phyloP scores from a whole-genome alignment of 2,888 invertebrate species.

The Lasioglossum villosulum region DNA sequence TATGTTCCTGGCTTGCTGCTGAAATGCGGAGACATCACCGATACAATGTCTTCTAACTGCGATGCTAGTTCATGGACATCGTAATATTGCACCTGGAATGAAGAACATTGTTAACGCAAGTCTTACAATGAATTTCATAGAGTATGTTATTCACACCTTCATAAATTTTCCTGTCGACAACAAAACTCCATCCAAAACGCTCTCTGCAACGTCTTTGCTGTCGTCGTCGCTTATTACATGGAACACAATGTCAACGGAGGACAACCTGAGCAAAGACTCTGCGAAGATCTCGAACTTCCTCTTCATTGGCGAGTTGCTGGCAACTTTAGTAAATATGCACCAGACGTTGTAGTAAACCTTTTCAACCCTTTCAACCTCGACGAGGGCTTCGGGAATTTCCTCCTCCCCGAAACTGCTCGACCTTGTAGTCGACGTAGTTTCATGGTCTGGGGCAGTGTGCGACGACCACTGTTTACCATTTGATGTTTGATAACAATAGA shows the following conservation, averaged over 20 bases:
- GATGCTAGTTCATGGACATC: slow-evolving; percentile 87
- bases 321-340: slow-evolving; percentile 87
- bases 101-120: neutral
- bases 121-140: neutral
- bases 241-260: slow-evolving; percentile 86
- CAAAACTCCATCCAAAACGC: slow-evolving; percentile 84
- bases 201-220: slow-evolving; percentile 86
- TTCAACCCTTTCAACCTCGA: slow-evolving; percentile 27
- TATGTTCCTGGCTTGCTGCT: slow-evolving; percentile 90
- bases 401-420: slow-evolving; percentile 18
- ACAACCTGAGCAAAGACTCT: slow-evolving; percentile 85
- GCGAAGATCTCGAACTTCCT: slow-evolving; percentile 86
- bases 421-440: slow-evolving; percentile 66
- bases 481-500: slow-evolving; percentile 81
- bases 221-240: slow-evolving; percentile 88
- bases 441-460: slow-evolving; percentile 58
- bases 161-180: slow-evolving; percentile 80
- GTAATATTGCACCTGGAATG: slow-evolving; percentile 86
- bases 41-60: slow-evolving; percentile 87
- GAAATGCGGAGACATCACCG: slow-evolving; percentile 90
- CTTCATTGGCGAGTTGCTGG: slow-evolving; percentile 85
- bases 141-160: slow-evolving; percentile 78
- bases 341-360: slow-evolving; percentile 85
- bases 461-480: slow-evolving; percentile 72
- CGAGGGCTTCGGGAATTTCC: neutral